Percentiles rank a stretch among this genome's conserved stretches.
Conservation (phyloP, 2,113 vertebrate genomes). For the Vidua chalybeata region DNA sequence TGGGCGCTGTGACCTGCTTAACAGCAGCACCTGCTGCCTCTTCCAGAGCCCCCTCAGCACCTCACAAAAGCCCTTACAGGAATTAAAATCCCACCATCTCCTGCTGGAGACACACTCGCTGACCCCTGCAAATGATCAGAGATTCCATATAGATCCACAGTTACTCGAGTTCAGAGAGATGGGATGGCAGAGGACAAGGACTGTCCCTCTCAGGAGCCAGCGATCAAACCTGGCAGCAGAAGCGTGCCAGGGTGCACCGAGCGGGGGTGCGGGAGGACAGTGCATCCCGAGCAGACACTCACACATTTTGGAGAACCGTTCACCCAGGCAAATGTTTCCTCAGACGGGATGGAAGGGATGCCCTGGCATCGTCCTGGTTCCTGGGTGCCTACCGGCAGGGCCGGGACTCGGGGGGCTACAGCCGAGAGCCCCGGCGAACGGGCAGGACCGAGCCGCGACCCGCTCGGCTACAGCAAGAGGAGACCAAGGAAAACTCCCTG, state of each 20-base stretch:
- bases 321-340: not conserved
- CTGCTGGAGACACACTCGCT: not conserved
- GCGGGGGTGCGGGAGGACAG: not conserved
- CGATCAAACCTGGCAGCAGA: accelerated
- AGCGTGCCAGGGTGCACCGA: accelerated
- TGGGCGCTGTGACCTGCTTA: accelerated
- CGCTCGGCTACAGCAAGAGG: not conserved
- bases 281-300: accelerated
- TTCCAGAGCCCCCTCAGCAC: not conserved
- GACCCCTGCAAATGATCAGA: not conserved
- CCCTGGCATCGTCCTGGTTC: not conserved
- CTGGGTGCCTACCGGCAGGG: too few species aligned
- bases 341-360: not conserved
- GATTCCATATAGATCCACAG: not conserved
- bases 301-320: not conserved
- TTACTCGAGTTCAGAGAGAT: not conserved
- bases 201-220: not conserved
- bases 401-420: too few species aligned
- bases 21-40: accelerated
- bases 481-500: not conserved
- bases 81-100: not conserved
- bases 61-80: not conserved
- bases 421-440: not conserved
- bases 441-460: not conserved
- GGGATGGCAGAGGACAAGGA: too few species aligned